Conservation (phyloP, 1,140 invertebrate genomes). For the Hestina assimilis region DNA sequence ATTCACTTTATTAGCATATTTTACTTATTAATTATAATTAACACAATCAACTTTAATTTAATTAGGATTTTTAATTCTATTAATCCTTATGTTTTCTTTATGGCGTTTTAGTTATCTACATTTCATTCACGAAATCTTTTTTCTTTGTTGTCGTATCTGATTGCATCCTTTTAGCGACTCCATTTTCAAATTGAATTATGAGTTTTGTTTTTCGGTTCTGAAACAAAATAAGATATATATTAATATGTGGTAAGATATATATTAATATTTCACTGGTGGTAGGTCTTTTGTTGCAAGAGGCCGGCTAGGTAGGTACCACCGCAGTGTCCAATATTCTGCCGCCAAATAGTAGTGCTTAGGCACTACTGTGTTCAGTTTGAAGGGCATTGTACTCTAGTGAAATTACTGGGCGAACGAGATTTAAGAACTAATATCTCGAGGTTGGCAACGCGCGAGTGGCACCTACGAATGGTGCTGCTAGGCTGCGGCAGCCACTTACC, state of each 20-base stretch:
- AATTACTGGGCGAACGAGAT: no score
- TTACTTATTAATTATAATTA: background rate
- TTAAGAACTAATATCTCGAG: no score
- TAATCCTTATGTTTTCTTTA: background rate
- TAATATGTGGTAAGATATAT: background rate
- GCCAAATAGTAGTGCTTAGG: no score
- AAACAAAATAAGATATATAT: background rate
- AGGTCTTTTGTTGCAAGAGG: no score
- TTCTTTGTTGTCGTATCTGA: conserved; percentile 2
- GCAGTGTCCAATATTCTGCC: no score
- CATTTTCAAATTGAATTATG: background rate
- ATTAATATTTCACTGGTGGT: no score
- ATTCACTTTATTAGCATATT: conserved; percentile 8
- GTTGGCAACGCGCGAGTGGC: no score
- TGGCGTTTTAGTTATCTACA: background rate
- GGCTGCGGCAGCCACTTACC: no score
- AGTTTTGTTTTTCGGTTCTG: background rate
- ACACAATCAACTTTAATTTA: background rate
- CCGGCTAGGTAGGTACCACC: no score
- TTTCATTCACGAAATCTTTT: background rate
- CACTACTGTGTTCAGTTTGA: no score
- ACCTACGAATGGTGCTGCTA: no score
- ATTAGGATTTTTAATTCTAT: background rate
- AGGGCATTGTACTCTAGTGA: no score
- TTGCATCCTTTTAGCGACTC: background rate